Percentiles rank a stretch among this genome's conserved stretches.
phyloP scores from a whole-genome alignment of 2,113 vertebrate species.

The Scytalopus superciliaris region DNA sequence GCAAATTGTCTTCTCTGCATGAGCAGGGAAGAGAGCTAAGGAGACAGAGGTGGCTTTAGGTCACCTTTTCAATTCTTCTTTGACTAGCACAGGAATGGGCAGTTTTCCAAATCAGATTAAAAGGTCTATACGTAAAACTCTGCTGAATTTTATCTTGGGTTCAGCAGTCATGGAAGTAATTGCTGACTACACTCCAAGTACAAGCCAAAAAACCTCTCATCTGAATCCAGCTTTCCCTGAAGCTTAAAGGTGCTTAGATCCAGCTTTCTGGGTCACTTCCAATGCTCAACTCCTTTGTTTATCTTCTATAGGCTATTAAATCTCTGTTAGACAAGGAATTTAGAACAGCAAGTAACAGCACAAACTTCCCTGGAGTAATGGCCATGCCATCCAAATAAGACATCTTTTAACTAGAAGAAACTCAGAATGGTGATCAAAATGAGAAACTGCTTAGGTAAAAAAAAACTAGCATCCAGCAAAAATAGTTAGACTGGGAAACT shows the following conservation, averaged over 20 bases:
- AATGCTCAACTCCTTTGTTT: conserved; percentile 19
- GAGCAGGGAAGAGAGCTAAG: background rate
- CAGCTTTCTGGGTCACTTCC: conserved; percentile 33
- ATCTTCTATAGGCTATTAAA: background rate
- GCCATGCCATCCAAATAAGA: background rate
- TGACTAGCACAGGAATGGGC: background rate
- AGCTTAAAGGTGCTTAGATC: conserved; percentile 31
- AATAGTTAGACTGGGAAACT: background rate
- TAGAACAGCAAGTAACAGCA: background rate
- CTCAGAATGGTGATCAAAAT: background rate
- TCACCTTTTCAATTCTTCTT: conserved; percentile 5
- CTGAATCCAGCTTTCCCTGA: conserved; percentile 31
- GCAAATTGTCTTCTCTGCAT: background rate
- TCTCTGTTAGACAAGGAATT: background rate
- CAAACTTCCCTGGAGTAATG: background rate
- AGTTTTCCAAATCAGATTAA: conserved; percentile 43
- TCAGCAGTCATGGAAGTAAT: conserved; percentile 28
- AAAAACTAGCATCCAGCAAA: background rate
- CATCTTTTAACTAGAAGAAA: background rate
- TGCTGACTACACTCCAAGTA: conserved; percentile 36
- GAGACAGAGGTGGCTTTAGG: background rate
- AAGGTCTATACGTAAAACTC: background rate
- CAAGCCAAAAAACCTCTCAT: conserved; percentile 31
- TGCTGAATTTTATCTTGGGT: conserved; percentile 4
- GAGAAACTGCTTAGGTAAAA: background rate